These are phyloP conservation scores for Zosterops hypoxanthus DNA, from an alignment of 2,113 vertebrate species.

Conservation along the genomic window DNA sequence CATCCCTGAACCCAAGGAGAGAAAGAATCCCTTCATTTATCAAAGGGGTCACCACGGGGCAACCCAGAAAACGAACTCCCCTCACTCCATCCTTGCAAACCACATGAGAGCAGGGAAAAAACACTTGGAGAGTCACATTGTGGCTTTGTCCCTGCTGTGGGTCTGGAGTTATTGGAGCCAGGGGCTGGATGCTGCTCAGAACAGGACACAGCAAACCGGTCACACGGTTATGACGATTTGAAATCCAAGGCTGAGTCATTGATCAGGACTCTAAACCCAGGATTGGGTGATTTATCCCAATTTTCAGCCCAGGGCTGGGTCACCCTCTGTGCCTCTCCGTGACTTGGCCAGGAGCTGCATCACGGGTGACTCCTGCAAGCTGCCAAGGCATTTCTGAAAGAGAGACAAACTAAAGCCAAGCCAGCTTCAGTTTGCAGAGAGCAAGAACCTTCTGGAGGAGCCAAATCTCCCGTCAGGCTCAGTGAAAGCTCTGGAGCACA, in stretches of 20 bases:
- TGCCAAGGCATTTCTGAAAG: background rate
- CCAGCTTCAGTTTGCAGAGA: background rate
- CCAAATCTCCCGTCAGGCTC: background rate
- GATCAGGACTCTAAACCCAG: background rate
- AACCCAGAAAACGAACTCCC: background rate
- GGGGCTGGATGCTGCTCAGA: background rate
- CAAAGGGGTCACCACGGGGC: background rate
- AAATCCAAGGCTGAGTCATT: background rate
- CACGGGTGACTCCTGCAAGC: background rate
- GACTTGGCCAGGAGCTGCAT: background rate
- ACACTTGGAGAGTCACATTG: background rate
- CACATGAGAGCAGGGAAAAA: background rate
- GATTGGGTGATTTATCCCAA: background rate
- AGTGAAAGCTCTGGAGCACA: background rate
- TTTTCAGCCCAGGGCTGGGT: background rate
- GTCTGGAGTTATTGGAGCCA: background rate
- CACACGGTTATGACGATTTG: background rate
- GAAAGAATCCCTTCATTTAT: background rate
- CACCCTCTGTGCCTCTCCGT: background rate
- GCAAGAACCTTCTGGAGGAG: background rate
- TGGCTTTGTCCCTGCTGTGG: background rate
- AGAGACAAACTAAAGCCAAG: background rate
- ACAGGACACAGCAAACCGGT: background rate
- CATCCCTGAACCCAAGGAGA: background rate
- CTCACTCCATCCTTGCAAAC: background rate